phyloP scores from a whole-genome alignment of 2,113 vertebrate species.

The Microtus pennsylvanicus region DNA sequence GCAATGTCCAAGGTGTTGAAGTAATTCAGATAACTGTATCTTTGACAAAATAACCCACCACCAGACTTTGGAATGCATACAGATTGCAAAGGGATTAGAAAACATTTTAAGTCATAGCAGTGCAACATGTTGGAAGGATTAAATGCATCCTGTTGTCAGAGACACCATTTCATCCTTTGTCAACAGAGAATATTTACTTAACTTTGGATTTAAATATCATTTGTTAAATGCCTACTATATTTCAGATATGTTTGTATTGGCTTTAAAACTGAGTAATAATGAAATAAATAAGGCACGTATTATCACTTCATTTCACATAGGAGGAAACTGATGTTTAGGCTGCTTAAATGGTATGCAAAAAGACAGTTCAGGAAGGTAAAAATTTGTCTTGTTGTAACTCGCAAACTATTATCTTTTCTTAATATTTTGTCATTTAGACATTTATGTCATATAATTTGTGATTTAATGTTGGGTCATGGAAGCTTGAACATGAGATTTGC shows the following conservation, averaged over 20 bases:
- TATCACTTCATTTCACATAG: constrained; percentile 23
- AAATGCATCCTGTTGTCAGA: constrained; percentile 57
- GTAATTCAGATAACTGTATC: constrained; percentile 55
- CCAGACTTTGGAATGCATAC: constrained; percentile 59
- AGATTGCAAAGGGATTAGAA: constrained; percentile 63
- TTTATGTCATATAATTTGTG: neutral
- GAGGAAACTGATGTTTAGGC: neutral
- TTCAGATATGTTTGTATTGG: constrained; percentile 23
- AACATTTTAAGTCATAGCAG: constrained; percentile 45
- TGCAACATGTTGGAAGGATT: constrained; percentile 46
- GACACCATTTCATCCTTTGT: constrained; percentile 19
- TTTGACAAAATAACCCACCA: constrained; percentile 68
- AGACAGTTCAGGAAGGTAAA: neutral
- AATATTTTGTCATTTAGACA: neutral
- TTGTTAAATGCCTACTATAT: constrained; percentile 14
- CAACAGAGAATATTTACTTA: constrained; percentile 39
- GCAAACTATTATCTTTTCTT: neutral
- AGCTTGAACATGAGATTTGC: neutral
- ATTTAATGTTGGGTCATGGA: neutral
- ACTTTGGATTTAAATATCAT: constrained; percentile 56
- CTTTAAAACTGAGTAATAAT: neutral
- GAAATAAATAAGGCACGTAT: neutral
- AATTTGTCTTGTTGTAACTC: neutral
- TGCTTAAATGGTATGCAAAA: neutral
- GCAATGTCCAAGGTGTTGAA: constrained; percentile 64